A percentile compares a stretch with the other conserved stretches of the same genome.
Evolutionary conservation across 2,113 vertebrate genomes (phyloP).

Genomic region (Nicator chloris): DNA sequence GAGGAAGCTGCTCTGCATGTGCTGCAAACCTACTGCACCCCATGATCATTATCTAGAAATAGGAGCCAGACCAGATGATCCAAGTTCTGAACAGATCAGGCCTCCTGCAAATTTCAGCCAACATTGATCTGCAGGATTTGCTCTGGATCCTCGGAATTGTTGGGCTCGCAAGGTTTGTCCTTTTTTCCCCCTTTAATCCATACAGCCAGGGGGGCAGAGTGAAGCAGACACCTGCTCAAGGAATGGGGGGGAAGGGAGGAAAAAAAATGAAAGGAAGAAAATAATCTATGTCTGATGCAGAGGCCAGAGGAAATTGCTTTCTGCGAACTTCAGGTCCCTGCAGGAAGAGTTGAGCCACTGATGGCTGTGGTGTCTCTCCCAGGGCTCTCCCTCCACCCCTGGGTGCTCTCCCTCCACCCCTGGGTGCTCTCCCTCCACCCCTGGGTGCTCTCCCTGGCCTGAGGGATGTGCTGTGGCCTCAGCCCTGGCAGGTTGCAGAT

Average conservation of each 20-base stretch:
- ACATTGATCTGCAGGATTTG: constrained; percentile 82
- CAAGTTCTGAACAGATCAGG: constrained; percentile 54
- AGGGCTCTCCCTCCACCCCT: background rate
- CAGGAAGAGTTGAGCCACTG: background rate
- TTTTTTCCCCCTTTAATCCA: background rate
- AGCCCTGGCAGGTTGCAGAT: background rate
- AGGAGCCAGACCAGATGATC: constrained; percentile 65
- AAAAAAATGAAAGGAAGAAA: background rate
- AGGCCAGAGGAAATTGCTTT: constrained; percentile 45
- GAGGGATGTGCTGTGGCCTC: background rate
- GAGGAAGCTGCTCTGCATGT: background rate
- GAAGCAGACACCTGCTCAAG: background rate
- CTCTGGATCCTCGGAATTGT: constrained; percentile 73
- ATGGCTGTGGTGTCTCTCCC: background rate
- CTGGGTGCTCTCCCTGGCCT: background rate
- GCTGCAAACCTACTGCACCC: constrained; percentile 55
- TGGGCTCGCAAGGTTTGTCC: constrained; percentile 44
- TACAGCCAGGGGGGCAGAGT: background rate
- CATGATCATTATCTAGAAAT: constrained; percentile 81
- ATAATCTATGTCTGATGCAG: background rate
- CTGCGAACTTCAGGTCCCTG: background rate
- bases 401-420: background rate
- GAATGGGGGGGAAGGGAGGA: background rate
- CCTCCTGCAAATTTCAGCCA: constrained; percentile 85
- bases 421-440: background rate